A percentile compares a stretch with the other conserved stretches of the same genome.
phyloP scores from a whole-genome alignment of 1,140 invertebrate genomes.

The Paraescarpia echinospica region DNA sequence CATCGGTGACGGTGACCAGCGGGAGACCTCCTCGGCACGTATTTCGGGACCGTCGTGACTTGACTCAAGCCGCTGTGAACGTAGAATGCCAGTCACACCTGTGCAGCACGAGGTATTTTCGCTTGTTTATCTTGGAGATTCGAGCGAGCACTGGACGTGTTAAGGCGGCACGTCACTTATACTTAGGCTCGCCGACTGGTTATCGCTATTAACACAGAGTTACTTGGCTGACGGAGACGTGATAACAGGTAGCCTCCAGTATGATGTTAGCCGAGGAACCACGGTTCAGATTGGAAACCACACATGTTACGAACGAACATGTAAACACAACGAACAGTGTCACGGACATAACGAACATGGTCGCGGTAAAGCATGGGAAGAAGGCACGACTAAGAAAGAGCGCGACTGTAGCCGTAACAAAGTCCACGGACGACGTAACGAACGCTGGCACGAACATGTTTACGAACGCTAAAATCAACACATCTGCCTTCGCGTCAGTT shows the following conservation, averaged over 20 bases:
- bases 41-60: background rate
- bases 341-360: background rate
- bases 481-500: background rate
- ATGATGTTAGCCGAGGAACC: too few relatives aligned
- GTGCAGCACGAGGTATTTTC: background rate
- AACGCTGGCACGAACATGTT: background rate
- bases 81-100: background rate
- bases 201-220: background rate
- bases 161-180: background rate
- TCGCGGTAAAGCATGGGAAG: background rate
- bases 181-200: background rate
- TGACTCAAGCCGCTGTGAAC: background rate
- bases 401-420: background rate
- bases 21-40: background rate
- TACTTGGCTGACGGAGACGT: background rate
- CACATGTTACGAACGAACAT: background rate
- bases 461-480: background rate
- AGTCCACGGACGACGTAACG: background rate
- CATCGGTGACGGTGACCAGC: background rate
- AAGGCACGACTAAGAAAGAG: background rate
- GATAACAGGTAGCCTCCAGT: background rate
- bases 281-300: background rate
- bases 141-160: background rate
- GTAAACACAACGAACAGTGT: background rate
- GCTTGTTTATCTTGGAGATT: background rate